Evolutionary conservation across 2,797 vertebrate species (phyloP).

Genomic region (Gallinago nigripennis): DNA sequence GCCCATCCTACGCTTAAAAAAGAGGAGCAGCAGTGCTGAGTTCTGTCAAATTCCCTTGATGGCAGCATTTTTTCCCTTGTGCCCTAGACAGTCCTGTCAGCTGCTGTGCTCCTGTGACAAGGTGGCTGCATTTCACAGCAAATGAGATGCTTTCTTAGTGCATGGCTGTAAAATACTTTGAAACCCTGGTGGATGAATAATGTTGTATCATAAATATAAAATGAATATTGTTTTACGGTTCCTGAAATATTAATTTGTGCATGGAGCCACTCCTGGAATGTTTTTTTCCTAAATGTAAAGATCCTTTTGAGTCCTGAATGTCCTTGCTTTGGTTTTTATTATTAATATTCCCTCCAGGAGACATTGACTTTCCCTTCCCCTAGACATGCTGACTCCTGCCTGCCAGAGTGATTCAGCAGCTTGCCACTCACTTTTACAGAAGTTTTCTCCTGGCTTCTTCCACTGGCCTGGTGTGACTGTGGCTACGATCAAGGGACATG

Average conservation of each 20-base stretch:
- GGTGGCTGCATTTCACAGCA: slow-evolving; percentile 17
- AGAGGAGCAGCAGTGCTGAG: background rate
- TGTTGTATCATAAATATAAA: slow-evolving; percentile 66
- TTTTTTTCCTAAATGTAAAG: slow-evolving; percentile 37
- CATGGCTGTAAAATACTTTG: background rate
- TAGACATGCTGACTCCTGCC: slow-evolving; percentile 50
- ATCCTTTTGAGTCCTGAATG: slow-evolving; percentile 15
- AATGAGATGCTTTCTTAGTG: background rate
- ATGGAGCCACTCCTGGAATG: slow-evolving; percentile 34
- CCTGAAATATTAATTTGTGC: slow-evolving; percentile 67
- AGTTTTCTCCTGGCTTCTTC: slow-evolving; percentile 26
- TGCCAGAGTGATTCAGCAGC: slow-evolving; percentile 59
- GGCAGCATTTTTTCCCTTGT: background rate
- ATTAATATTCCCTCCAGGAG: slow-evolving; percentile 61
- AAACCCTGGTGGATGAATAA: slow-evolving; percentile 48
- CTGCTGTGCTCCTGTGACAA: background rate
- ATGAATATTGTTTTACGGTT: slow-evolving; percentile 64
- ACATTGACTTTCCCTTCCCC: slow-evolving; percentile 36
- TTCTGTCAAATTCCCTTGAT: slow-evolving; percentile 7
- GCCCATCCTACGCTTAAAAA: background rate
- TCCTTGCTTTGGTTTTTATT: slow-evolving; percentile 64
- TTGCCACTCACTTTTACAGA: slow-evolving; percentile 50
- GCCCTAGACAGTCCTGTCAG: background rate
- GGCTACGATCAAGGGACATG: background rate
- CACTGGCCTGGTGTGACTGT: background rate